A percentile compares a stretch with the other conserved stretches of the same genome.
These are phyloP conservation scores for Sipunculus nudus DNA, from an alignment of 2,888 invertebrate species.

Conservation along the genomic window DNA sequence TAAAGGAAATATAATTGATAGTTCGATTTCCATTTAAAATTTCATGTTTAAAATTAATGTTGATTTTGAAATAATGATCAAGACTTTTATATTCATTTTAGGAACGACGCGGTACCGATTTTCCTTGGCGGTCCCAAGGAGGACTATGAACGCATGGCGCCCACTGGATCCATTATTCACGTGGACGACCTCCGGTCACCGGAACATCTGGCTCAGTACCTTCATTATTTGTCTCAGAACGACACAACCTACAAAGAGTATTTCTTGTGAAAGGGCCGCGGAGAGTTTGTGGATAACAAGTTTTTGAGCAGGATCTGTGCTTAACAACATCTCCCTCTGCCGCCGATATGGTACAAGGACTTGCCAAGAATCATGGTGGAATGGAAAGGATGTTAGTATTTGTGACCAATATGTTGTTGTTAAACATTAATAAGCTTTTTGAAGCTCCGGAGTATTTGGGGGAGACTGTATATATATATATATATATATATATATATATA, in stretches of 20 bases:
- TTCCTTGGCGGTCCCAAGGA: slow-evolving; percentile 36
- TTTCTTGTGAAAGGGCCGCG: slow-evolving; percentile 93
- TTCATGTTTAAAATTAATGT: too few species aligned
- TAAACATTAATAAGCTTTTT: too few species aligned
- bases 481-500: too few species aligned
- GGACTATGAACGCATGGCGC: slow-evolving; percentile 74
- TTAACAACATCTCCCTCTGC: slow-evolving; percentile 44
- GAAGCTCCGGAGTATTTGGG: too few species aligned
- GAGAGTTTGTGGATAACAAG: slow-evolving; percentile 94
- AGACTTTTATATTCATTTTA: too few species aligned
- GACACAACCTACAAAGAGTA: slow-evolving; percentile 93
- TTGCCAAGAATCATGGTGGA: too few species aligned
- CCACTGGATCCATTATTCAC: slow-evolving; percentile 91
- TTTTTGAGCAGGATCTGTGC: slow-evolving; percentile 92
- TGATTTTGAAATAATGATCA: too few species aligned
- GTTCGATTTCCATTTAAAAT: too few species aligned
- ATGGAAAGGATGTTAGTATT: too few species aligned
- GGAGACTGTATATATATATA: too few species aligned
- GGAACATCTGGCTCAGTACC: slow-evolving; percentile 85
- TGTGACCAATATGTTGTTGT: too few species aligned
- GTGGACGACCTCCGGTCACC: slow-evolving; percentile 94
- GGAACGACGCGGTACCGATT: slow-evolving; percentile 35
- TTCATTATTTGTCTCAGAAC: slow-evolving; percentile 85
- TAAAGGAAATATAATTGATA: too few species aligned
- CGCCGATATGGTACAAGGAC: slow-evolving; percentile 9